Percentiles rank a stretch among this genome's conserved stretches.
Evolutionary conservation across 2,888 invertebrate genomes (phyloP).

Genomic region (Ametastegia equiseti): DNA sequence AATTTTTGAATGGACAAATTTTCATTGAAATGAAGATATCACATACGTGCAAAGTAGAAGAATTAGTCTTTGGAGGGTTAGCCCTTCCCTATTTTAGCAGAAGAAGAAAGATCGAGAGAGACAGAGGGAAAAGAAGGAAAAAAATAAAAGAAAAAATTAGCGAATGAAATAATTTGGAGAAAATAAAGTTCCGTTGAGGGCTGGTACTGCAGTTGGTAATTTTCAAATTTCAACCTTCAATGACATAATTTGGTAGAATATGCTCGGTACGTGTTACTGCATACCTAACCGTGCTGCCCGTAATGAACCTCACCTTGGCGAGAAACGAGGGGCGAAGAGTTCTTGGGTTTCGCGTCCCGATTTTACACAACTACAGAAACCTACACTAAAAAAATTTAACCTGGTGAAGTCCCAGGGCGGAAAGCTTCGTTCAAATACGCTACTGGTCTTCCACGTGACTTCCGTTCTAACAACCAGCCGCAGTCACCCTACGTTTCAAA

Average conservation of each 20-base stretch:
- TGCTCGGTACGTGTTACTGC: conserved; percentile 66
- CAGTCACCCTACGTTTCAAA: neutral
- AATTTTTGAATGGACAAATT: too few relatives aligned
- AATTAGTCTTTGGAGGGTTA: too few relatives aligned
- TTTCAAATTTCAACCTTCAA: conserved; percentile 10
- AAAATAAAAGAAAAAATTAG: too few relatives aligned
- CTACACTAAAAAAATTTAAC: too few relatives aligned
- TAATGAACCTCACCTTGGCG: conserved; percentile 38
- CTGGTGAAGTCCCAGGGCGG: conserved; percentile 53
- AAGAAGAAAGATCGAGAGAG: neutral
- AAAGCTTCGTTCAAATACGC: conserved; percentile 51
- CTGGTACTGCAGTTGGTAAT: neutral
- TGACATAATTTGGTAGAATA: conserved; percentile 66
- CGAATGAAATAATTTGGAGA: too few relatives aligned
- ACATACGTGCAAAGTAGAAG: too few relatives aligned
- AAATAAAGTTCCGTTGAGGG: neutral
- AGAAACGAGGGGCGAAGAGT: conserved; percentile 39
- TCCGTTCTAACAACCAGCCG: conserved; percentile 60
- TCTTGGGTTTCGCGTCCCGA: conserved; percentile 41
- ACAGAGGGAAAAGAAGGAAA: neutral
- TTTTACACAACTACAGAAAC: neutral
- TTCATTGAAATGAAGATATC: too few relatives aligned
- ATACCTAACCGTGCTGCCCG: conserved; percentile 55
- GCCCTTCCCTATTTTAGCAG: too few relatives aligned
- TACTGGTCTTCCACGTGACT: conserved; percentile 61